Evolutionary conservation across 2,888 invertebrate genomes (phyloP).

Genomic region (Andrena praecox): DNA sequence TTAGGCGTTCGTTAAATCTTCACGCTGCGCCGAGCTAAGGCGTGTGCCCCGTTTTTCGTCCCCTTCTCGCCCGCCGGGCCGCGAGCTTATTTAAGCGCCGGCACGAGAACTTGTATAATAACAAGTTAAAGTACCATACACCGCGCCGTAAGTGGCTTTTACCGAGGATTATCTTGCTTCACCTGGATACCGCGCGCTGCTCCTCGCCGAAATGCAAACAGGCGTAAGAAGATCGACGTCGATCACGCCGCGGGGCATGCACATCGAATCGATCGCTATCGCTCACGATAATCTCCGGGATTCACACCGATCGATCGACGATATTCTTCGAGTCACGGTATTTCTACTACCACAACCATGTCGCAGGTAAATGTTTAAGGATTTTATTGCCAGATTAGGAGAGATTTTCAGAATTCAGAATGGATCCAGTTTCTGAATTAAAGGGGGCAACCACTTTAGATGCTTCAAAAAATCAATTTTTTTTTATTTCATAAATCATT

Average conservation of each 20-base stretch:
- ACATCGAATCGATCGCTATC: background rate
- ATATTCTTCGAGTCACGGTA: too few relatives aligned
- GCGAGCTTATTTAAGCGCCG: slow-evolving; percentile 49
- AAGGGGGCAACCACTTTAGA: background rate
- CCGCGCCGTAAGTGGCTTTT: slow-evolving; percentile 56
- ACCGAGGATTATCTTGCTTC: slow-evolving; percentile 56
- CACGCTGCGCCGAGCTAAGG: slow-evolving; percentile 48
- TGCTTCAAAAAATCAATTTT: too few relatives aligned
- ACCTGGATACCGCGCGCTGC: slow-evolving; percentile 34
- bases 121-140: slow-evolving; percentile 58
- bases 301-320: too few relatives aligned
- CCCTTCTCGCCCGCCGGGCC: slow-evolving; percentile 42
- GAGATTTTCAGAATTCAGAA: background rate
- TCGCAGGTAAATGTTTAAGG: too few relatives aligned
- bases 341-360: too few relatives aligned
- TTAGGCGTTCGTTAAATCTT: slow-evolving; percentile 71
- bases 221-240: slow-evolving; percentile 9
- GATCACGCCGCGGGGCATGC: background rate
- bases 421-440: background rate
- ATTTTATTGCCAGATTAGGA: too few relatives aligned
- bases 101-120: slow-evolving; percentile 55
- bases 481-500: too few relatives aligned
- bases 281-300: slow-evolving; percentile 1
- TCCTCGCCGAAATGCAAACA: slow-evolving; percentile 39
- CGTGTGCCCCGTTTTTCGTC: slow-evolving; percentile 42